Conservation (phyloP, 2,888 invertebrate genomes). For the Erebia aethiops region DNA sequence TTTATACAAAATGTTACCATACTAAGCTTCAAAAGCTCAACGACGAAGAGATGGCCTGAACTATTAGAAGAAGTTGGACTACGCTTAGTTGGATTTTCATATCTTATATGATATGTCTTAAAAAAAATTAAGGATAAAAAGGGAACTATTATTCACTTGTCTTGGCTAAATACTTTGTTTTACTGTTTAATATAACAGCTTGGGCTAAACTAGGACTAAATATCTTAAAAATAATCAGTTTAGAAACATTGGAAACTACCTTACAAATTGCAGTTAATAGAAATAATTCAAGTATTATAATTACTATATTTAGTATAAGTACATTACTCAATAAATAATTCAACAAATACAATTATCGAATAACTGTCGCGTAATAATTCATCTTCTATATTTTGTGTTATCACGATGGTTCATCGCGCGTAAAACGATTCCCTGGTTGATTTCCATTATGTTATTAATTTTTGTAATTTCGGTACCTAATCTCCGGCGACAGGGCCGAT, state of each 20-base stretch:
- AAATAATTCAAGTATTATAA: not conserved
- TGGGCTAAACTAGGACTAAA: not conserved
- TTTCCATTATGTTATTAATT: slow-evolving; percentile 79
- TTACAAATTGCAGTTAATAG: not conserved
- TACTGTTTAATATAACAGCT: not conserved
- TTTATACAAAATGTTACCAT: not conserved
- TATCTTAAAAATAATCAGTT: too few species aligned
- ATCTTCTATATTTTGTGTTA: slow-evolving; percentile 36
- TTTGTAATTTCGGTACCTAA: slow-evolving; percentile 77
- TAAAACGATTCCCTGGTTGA: slow-evolving; percentile 67
- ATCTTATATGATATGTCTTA: too few species aligned
- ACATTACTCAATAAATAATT: slow-evolving; percentile 4
- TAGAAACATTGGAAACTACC: not conserved
- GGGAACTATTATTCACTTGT: too few species aligned
- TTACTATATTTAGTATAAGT: too few species aligned
- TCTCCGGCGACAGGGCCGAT: slow-evolving; percentile 73
- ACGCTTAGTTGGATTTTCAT: too few species aligned
- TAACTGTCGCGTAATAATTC: slow-evolving; percentile 30
- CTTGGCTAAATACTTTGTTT: too few species aligned
- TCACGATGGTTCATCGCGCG: slow-evolving; percentile 59
- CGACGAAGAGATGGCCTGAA: too few species aligned
- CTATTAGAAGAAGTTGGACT: too few species aligned
- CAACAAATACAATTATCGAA: slow-evolving; percentile 24
- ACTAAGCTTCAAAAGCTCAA: not conserved
- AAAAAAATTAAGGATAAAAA: too few species aligned